Evolutionary conservation across 2,113 vertebrate species (phyloP).

Genomic region (Scomber japonicus): DNA sequence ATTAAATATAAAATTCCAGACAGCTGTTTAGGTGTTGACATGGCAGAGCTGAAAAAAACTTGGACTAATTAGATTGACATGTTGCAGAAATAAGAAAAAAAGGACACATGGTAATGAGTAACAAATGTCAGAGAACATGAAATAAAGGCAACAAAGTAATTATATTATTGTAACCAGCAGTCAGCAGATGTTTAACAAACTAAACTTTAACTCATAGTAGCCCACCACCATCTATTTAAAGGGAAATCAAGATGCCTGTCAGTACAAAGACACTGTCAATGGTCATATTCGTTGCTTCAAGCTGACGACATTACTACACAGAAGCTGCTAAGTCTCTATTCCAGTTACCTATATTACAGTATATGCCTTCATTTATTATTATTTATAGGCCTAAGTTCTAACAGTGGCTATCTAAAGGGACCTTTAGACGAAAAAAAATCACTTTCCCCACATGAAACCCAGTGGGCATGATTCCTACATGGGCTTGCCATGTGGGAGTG

Average conservation of each 20-base stretch:
- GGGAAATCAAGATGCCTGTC: neutral
- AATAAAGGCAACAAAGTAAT: no score
- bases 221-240: neutral
- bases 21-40: no score
- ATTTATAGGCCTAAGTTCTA: neutral
- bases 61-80: no score
- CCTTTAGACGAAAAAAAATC: neutral
- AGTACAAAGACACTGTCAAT: neutral
- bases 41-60: no score
- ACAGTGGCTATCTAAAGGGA: neutral
- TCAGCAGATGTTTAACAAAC: no score
- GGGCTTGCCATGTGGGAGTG: neutral
- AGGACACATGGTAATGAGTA: no score
- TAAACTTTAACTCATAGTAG: no score
- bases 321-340: neutral
- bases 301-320: neutral
- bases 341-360: neutral
- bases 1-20: no score
- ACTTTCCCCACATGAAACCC: neutral
- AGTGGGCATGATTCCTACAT: neutral
- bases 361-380: neutral
- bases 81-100: no score
- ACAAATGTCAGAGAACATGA: no score
- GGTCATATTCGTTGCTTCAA: neutral
- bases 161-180: no score